Percentiles rank a stretch among this genome's conserved stretches.
These are phyloP conservation scores for Amphiura filiformis DNA, from an alignment of 35 echinoderm and acorn worm species.

Conservation along the genomic window DNA sequence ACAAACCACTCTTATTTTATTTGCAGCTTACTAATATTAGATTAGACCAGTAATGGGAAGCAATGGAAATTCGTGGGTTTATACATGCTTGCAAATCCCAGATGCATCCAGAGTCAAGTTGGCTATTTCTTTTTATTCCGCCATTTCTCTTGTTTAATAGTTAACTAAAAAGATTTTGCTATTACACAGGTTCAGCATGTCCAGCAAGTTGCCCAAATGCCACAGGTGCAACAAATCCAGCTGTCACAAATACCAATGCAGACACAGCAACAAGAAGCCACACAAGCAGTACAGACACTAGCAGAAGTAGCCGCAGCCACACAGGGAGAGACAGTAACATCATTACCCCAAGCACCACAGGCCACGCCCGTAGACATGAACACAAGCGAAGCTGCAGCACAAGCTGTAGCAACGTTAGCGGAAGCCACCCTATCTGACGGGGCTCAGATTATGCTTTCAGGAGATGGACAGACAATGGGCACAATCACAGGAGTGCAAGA, in stretches of 20 bases:
- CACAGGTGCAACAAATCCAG: conserved; percentile 71
- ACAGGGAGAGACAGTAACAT: conserved; percentile 35
- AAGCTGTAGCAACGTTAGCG: conserved; percentile 66
- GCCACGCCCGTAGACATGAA: conserved; percentile 56
- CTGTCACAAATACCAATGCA: conserved; percentile 78
- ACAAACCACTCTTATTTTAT: too few relatives aligned
- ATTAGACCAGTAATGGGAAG: too few relatives aligned
- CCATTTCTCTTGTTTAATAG: too few relatives aligned
- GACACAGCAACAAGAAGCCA: conserved; percentile 58
- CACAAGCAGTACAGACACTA: conserved; percentile 80
- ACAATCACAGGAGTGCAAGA: conserved; percentile 58
- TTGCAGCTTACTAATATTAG: too few relatives aligned
- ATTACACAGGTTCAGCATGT: conserved; percentile 64
- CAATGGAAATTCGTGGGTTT: too few relatives aligned
- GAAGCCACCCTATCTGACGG: conserved; percentile 79
- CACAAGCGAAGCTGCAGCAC: conserved; percentile 42
- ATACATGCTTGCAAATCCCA: too few relatives aligned
- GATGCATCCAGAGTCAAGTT: too few relatives aligned
- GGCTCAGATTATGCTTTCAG: conserved; percentile 79
- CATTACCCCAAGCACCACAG: conserved; percentile 55
- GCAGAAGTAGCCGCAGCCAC: conserved; percentile 72
- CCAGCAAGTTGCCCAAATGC: conserved; percentile 55
- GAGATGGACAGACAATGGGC: conserved; percentile 42
- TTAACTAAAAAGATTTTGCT: too few relatives aligned
- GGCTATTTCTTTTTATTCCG: too few relatives aligned